Evolutionary conservation across 37 sponge, comb jelly and placozoan species (phyloP).

Genomic region (Axinella damicornis): DNA sequence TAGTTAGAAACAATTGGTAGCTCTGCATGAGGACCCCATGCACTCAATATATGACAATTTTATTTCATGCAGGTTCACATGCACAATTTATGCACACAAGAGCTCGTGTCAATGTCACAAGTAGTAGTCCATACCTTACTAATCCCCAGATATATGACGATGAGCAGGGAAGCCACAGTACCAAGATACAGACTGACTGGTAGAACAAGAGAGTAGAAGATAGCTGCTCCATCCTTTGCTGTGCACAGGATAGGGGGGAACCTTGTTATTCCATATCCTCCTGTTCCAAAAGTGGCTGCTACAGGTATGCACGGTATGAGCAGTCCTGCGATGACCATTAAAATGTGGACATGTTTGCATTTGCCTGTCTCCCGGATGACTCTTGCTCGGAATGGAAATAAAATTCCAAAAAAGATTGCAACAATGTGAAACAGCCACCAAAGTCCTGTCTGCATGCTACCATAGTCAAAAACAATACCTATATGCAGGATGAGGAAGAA

Average conservation of each 20-base stretch:
- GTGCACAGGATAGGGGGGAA: neutral
- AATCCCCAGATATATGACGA: neutral
- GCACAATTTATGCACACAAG: too few species aligned
- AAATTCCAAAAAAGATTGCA: neutral
- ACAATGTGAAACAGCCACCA: slow-evolving; percentile 6
- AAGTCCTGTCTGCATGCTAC: neutral
- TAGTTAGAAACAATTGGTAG: too few species aligned
- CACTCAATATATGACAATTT: too few species aligned
- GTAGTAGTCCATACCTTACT: too few species aligned
- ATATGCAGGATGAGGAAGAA: too few species aligned
- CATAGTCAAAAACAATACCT: neutral
- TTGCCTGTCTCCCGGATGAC: neutral
- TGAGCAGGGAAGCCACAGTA: neutral
- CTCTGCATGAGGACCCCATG: too few species aligned
- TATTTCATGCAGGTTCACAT: too few species aligned
- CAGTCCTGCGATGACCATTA: too few species aligned
- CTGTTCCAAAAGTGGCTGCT: neutral
- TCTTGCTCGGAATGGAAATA: neutral
- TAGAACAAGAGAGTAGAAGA: slow-evolving; percentile 11
- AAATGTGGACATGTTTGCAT: neutral
- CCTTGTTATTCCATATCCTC: neutral
- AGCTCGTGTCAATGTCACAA: too few species aligned
- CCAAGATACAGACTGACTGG: neutral
- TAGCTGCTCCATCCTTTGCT: too few species aligned
- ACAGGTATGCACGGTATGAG: neutral